A percentile compares a stretch with the other conserved stretches of the same genome.
Conservation (phyloP, 2,888 invertebrate species). For the Pollenia labialis region DNA sequence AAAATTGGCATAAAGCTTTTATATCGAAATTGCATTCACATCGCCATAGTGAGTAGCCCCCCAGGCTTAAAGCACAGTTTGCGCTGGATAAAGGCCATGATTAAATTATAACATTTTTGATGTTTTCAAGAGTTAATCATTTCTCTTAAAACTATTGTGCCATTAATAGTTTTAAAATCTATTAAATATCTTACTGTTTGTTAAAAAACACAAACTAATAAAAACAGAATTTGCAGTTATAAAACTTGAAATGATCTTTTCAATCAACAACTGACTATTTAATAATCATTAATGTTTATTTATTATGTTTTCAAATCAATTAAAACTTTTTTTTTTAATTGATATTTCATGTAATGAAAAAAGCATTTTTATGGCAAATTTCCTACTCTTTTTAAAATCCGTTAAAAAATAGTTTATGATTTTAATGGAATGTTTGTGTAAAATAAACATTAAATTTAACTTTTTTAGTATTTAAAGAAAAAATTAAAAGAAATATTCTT, state of each 20-base stretch:
- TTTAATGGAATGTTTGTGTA: conserved; percentile 36
- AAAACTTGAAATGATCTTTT: conserved; percentile 7
- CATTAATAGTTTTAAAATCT: neutral
- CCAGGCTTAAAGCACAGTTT: too few species aligned
- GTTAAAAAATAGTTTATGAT: conserved; percentile 27
- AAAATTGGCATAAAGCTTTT: too few species aligned
- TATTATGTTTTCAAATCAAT: conserved; percentile 10
- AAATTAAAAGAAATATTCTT: neutral
- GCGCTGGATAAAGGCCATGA: too few species aligned
- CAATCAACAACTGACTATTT: neutral
- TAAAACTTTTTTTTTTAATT: neutral
- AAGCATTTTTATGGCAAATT: conserved; percentile 24
- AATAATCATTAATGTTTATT: neutral
- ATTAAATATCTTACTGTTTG: neutral
- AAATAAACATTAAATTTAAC: neutral
- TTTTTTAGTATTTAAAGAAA: neutral
- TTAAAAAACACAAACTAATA: neutral
- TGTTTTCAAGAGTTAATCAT: too few species aligned
- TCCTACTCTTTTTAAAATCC: neutral
- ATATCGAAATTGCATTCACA: too few species aligned
- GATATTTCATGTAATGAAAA: conserved; percentile 19
- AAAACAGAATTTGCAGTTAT: neutral
- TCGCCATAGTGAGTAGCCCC: too few species aligned
- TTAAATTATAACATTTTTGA: too few species aligned
- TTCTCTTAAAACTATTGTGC: too few species aligned